A percentile compares a stretch with the other conserved stretches of the same genome.
Conservation (phyloP, 37 sponge, comb jelly and placozoan species). For the Chondrosia reniformis region DNA sequence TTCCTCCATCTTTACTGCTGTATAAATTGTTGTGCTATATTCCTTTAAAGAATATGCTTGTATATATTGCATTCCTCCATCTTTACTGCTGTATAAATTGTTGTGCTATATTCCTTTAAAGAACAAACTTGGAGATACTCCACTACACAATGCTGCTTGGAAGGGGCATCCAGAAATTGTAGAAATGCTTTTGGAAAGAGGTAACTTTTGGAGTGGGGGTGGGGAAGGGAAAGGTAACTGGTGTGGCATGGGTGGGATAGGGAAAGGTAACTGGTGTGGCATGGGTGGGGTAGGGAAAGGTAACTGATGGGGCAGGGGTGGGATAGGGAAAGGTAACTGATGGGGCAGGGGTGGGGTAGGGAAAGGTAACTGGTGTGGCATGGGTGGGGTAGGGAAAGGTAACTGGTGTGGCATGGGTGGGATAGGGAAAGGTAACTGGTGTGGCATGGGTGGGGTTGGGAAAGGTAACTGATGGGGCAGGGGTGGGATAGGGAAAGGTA, state of each 20-base stretch:
- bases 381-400: too few species aligned
- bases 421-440: too few species aligned
- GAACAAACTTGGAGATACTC: slow-evolving; percentile 98
- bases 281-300: neutral
- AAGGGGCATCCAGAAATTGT: slow-evolving; percentile 83
- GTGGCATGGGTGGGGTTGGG: too few species aligned
- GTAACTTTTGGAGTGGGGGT: neutral
- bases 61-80: too few species aligned
- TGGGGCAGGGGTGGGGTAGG: too few species aligned
- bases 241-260: neutral
- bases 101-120: slow-evolving; percentile 15
- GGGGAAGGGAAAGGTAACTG: neutral
- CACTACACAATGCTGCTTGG: slow-evolving; percentile 98
- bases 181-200: slow-evolving; percentile 73
- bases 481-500: too few species aligned
- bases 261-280: neutral
- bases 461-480: too few species aligned
- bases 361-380: too few species aligned
- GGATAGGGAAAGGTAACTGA: neutral
- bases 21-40: neutral
- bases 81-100: neutral
- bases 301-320: neutral
- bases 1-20: neutral
- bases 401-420: too few species aligned
- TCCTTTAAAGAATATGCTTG: neutral